Evolutionary conservation across 1,140 invertebrate species (phyloP).

Genomic region (Dysdera silvatica): DNA sequence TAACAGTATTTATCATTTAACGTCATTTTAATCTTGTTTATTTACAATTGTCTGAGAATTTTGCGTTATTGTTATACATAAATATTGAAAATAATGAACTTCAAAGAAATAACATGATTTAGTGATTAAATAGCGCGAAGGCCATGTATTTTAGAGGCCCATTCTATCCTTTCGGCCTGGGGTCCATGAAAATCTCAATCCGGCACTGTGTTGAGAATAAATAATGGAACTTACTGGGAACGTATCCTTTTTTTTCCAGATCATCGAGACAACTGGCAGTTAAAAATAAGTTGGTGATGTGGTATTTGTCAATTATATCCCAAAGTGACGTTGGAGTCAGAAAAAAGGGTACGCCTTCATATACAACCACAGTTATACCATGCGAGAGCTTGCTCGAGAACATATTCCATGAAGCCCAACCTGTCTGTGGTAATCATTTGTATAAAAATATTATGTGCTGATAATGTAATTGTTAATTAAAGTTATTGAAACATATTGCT

Average conservation of each 20-base stretch:
- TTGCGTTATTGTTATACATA: too few relatives aligned
- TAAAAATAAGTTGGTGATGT: conserved; percentile 2
- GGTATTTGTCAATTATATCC: conserved; percentile 10
- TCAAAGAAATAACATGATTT: too few relatives aligned
- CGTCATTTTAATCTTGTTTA: too few relatives aligned
- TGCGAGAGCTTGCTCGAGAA: background rate
- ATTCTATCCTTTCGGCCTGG: too few relatives aligned
- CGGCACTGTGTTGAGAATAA: too few relatives aligned
- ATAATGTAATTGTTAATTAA: background rate
- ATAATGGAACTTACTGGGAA: conserved; percentile 12
- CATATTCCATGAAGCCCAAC: conserved; percentile 15
- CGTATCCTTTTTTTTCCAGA: background rate
- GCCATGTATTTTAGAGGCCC: too few relatives aligned
- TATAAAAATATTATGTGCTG: background rate
- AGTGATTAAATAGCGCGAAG: too few relatives aligned
- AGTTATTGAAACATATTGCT: too few relatives aligned
- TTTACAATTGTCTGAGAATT: too few relatives aligned
- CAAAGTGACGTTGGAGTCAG: conserved; percentile 2
- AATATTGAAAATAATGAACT: too few relatives aligned
- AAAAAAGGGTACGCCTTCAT: conserved; percentile 6
- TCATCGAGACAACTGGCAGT: background rate
- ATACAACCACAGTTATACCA: background rate
- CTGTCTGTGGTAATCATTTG: conserved; percentile 2
- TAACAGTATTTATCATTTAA: too few relatives aligned
- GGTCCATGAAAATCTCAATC: too few relatives aligned